Evolutionary conservation across 2,888 invertebrate genomes (phyloP).

Genomic region (Ochropleura plecta): DNA sequence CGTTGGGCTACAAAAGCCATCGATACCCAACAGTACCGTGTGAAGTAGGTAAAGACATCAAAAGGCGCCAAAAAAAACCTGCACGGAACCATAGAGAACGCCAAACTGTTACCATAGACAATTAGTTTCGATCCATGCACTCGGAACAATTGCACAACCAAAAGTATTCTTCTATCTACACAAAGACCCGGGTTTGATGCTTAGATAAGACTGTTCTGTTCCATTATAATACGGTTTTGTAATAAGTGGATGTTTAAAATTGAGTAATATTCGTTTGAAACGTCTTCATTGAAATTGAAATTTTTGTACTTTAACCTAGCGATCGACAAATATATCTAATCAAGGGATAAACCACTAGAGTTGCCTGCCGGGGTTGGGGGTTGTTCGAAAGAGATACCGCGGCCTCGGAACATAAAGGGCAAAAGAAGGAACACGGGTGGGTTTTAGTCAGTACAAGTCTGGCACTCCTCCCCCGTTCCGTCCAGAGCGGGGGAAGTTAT

Average conservation of each 20-base stretch:
- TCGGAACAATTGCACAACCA: constrained; percentile 60
- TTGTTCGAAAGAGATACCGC: no score
- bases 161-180: constrained; percentile 65
- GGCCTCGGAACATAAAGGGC: no score
- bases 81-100: constrained; percentile 11
- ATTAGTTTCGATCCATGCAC: constrained; percentile 52
- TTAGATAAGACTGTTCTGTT: constrained; percentile 67
- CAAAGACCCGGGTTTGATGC: constrained; percentile 63
- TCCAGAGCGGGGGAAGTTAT: no score
- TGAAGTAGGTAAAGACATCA: background rate
- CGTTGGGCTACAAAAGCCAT: background rate
- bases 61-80: constrained; percentile 1
- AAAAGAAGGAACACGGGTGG: no score
- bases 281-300: constrained; percentile 40
- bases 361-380: no score
- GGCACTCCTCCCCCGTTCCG: no score
- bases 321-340: background rate
- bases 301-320: constrained; percentile 7
- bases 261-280: constrained; percentile 47
- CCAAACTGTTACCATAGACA: constrained; percentile 48
- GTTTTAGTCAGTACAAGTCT: no score
- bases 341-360: no score
- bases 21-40: background rate
- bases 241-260: constrained; percentile 41
- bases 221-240: constrained; percentile 55